Percentiles rank a stretch among this genome's conserved stretches.
phyloP scores from a whole-genome alignment of 2,113 vertebrate species.

The Haplotaxodon microlepis region DNA sequence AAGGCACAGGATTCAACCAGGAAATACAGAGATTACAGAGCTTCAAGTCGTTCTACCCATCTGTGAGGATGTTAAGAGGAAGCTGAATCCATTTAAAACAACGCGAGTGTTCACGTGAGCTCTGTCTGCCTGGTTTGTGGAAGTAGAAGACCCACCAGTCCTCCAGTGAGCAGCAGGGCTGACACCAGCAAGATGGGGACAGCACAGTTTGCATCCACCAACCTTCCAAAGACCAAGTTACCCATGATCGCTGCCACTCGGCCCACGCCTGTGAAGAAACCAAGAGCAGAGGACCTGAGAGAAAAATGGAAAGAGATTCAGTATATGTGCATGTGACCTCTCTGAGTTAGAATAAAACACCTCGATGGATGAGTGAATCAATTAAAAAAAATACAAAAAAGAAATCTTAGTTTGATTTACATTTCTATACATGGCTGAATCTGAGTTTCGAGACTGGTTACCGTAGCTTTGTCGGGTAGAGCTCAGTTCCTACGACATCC shows the following conservation, averaged over 20 bases:
- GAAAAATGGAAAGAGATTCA: not conserved
- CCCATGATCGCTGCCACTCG: constrained; percentile 68
- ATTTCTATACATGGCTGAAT: not conserved
- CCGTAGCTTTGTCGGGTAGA: constrained; percentile 72
- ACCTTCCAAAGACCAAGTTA: constrained; percentile 65
- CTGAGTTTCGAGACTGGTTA: not conserved
- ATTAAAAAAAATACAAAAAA: not conserved
- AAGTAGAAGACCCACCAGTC: constrained; percentile 55
- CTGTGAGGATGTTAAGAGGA: not conserved
- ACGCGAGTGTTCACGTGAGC: constrained; percentile 37
- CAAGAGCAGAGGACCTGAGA: constrained; percentile 70
- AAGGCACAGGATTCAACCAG: not conserved
- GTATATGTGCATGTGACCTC: not conserved
- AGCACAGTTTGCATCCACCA: constrained; percentile 68
- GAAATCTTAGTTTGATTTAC: not conserved
- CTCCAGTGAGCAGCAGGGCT: constrained; percentile 57
- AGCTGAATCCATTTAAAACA: not conserved
- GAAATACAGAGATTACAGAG: not conserved
- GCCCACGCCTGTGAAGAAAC: constrained; percentile 70
- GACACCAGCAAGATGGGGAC: constrained; percentile 69
- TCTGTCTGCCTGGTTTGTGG: constrained; percentile 63
- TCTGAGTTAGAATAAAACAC: not conserved
- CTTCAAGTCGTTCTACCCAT: not conserved
- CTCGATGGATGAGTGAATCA: not conserved
- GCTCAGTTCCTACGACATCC: constrained; percentile 70